phyloP scores from a whole-genome alignment of 2,888 invertebrate species.

The Polymixis lichenea region DNA sequence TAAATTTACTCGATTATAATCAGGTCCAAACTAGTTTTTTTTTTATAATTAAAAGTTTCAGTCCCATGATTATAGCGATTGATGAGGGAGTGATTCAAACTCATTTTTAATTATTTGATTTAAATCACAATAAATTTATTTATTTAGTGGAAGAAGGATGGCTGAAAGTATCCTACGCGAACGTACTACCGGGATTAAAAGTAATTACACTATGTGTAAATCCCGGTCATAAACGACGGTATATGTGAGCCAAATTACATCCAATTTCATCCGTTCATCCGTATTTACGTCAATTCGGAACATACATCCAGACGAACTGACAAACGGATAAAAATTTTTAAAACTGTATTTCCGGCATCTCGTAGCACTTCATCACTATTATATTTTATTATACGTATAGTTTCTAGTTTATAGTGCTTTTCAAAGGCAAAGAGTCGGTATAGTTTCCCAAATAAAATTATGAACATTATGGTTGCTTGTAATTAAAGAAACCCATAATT shows the following conservation, averaged over 20 bases:
- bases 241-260: no score
- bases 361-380: no score
- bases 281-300: no score
- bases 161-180: no score
- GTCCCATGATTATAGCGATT: not conserved
- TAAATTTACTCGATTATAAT: conserved; percentile 44
- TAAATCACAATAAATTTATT: not conserved
- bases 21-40: conserved; percentile 9
- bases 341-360: no score
- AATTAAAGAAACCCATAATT: not conserved
- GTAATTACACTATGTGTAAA: no score
- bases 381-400: no score
- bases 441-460: not conserved
- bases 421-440: not conserved
- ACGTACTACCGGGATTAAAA: no score
- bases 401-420: not conserved
- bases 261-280: no score
- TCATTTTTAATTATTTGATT: not conserved
- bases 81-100: not conserved
- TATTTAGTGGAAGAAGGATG: not conserved
- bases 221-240: no score
- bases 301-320: no score
- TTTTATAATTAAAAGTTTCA: conserved; percentile 11
- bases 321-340: no score
- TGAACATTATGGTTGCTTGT: not conserved